A percentile compares a stretch with the other conserved stretches of the same genome.
These are phyloP conservation scores for Lagocephalus sceleratus DNA, from an alignment of 2,797 vertebrate species.

Conservation along the genomic window DNA sequence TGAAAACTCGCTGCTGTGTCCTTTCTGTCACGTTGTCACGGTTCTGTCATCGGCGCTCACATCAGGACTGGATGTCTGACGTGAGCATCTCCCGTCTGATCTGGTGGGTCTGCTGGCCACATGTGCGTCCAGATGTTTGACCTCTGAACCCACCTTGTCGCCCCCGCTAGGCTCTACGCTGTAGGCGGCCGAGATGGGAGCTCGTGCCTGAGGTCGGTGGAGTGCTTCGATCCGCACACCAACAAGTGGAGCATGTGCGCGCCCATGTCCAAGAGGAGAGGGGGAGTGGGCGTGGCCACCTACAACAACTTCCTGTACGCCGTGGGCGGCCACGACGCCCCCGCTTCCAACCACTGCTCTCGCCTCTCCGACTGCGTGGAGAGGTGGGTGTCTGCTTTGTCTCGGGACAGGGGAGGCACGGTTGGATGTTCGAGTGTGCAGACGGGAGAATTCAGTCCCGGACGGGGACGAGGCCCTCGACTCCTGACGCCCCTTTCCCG, in stretches of 20 bases:
- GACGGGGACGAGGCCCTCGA: constrained; percentile 9
- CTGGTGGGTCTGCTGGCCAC: neutral
- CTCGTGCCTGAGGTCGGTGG: constrained; percentile 95
- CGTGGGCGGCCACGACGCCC: constrained; percentile 94
- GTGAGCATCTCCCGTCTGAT: neutral
- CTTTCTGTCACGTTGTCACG: constrained; percentile 19
- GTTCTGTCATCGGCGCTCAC: constrained; percentile 12
- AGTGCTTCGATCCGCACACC: constrained; percentile 96
- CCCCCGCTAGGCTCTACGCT: constrained; percentile 83
- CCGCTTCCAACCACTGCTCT: constrained; percentile 93
- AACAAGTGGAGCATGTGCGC: constrained; percentile 97
- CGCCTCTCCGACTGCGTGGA: constrained; percentile 93
- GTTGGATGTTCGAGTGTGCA: constrained; percentile 12
- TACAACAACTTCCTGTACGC: constrained; percentile 95
- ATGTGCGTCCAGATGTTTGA: neutral
- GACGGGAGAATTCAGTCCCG: neutral
- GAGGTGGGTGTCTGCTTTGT: constrained; percentile 73
- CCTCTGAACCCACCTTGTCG: neutral
- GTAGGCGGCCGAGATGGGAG: constrained; percentile 94
- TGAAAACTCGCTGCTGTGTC: constrained; percentile 27
- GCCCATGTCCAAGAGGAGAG: constrained; percentile 92
- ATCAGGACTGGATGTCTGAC: constrained; percentile 9
- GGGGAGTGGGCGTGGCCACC: constrained; percentile 90
- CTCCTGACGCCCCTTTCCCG: constrained; percentile 5
- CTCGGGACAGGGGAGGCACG: neutral